These are phyloP conservation scores for Burhinus bistriatus DNA, from an alignment of 2,113 vertebrate genomes.

Conservation along the genomic window DNA sequence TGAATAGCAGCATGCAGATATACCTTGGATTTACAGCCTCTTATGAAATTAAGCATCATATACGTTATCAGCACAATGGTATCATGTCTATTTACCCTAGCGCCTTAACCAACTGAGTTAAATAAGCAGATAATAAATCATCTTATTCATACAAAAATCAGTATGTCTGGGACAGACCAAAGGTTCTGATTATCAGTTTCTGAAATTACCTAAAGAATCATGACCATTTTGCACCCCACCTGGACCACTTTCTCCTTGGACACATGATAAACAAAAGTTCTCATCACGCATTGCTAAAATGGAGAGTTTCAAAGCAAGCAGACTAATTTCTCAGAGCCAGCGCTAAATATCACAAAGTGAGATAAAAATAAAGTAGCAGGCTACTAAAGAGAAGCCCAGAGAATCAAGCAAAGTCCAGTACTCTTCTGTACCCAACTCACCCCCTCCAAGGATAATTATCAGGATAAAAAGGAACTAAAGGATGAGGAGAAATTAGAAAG, in stretches of 20 bases:
- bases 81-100: background rate
- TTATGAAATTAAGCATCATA: background rate
- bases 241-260: background rate
- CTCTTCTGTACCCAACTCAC: background rate
- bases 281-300: background rate
- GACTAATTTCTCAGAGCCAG: background rate
- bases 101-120: background rate
- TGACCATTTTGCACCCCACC: background rate
- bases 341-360: background rate
- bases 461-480: background rate
- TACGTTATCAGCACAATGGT: background rate
- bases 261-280: background rate
- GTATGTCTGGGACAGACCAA: background rate
- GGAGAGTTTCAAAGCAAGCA: background rate
- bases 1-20: background rate
- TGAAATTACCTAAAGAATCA: background rate
- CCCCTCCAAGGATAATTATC: background rate
- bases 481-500: background rate
- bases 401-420: background rate
- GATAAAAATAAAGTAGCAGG: background rate
- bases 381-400: background rate
- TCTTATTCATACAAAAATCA: background rate
- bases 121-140: background rate
- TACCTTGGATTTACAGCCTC: background rate
- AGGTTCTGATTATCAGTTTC: background rate